Percentiles rank a stretch among this genome's conserved stretches.
Evolutionary conservation across 2,888 invertebrate genomes (phyloP).

Genomic region (Drosophila multiciliata): DNA sequence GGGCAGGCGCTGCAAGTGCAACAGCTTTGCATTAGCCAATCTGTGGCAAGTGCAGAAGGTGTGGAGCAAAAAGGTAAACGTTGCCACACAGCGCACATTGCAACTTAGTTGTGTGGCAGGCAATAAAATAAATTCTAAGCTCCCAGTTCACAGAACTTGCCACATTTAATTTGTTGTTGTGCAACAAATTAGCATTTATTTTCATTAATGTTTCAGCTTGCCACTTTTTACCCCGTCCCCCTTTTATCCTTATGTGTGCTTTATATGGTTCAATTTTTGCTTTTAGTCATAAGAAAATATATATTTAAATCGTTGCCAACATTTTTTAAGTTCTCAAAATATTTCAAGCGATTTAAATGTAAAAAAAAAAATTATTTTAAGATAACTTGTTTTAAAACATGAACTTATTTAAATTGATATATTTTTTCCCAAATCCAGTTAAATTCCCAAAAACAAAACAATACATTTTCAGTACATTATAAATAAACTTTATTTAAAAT

Average conservation of each 20-base stretch:
- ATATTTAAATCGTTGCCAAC: constrained; percentile 17
- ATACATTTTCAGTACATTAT: neutral
- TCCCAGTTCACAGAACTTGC: constrained; percentile 52
- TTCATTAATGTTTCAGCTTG: constrained; percentile 75
- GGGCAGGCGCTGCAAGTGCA: constrained; percentile 45
- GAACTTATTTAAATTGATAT: neutral
- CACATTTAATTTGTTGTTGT: constrained; percentile 82
- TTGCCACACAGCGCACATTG: constrained; percentile 37
- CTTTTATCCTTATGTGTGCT: constrained; percentile 24
- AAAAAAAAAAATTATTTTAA: neutral
- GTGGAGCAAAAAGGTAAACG: constrained; percentile 28
- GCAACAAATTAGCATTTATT: constrained; percentile 84
- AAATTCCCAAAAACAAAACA: neutral
- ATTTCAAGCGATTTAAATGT: neutral
- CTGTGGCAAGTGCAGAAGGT: constrained; percentile 51
- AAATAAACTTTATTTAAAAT: neutral
- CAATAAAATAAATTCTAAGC: constrained; percentile 78
- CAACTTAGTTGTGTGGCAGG: constrained; percentile 70
- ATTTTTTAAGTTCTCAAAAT: constrained; percentile 17
- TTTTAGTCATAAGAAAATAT: constrained; percentile 58
- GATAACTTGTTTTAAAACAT: neutral
- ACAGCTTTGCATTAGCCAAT: constrained; percentile 63
- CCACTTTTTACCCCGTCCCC: neutral
- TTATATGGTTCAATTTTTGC: constrained; percentile 52
- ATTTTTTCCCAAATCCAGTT: neutral